phyloP scores from a whole-genome alignment of 2,113 vertebrate species.

The Centropus unirufus region DNA sequence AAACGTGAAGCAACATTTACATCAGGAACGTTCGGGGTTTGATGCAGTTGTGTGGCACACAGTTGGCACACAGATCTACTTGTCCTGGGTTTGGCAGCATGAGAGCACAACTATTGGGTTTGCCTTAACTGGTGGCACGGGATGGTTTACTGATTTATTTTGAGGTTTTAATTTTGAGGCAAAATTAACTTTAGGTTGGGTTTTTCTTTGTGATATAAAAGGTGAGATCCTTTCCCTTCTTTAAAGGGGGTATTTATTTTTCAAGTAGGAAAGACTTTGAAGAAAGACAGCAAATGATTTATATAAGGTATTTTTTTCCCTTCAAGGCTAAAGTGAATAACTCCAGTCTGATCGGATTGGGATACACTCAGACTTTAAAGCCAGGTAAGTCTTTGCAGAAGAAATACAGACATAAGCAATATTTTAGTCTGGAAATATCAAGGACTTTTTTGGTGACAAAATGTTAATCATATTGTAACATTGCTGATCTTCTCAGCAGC shows the following conservation, averaged over 20 bases:
- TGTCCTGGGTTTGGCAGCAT: neutral
- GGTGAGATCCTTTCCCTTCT: neutral
- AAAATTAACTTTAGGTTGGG: neutral
- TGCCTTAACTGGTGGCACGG: neutral
- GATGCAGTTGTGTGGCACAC: neutral
- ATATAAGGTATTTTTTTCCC: neutral
- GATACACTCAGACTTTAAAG: constrained; percentile 96
- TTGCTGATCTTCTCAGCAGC: neutral
- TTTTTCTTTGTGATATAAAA: neutral
- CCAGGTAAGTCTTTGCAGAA: constrained; percentile 82
- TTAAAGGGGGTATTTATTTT: neutral
- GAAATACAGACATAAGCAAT: neutral
- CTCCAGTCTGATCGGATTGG: constrained; percentile 95
- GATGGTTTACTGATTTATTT: neutral
- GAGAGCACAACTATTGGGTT: neutral
- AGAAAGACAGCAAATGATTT: neutral
- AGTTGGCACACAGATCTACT: neutral
- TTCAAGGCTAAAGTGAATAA: constrained; percentile 98
- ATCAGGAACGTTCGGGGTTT: fast-evolving
- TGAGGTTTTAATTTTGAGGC: neutral
- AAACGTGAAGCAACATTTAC: neutral
- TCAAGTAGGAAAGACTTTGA: neutral
- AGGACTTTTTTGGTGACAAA: neutral
- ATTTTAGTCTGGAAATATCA: neutral
- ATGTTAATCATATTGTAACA: neutral